Conservation (phyloP, 2,113 vertebrate genomes). For the Monarcha castaneiventris region DNA sequence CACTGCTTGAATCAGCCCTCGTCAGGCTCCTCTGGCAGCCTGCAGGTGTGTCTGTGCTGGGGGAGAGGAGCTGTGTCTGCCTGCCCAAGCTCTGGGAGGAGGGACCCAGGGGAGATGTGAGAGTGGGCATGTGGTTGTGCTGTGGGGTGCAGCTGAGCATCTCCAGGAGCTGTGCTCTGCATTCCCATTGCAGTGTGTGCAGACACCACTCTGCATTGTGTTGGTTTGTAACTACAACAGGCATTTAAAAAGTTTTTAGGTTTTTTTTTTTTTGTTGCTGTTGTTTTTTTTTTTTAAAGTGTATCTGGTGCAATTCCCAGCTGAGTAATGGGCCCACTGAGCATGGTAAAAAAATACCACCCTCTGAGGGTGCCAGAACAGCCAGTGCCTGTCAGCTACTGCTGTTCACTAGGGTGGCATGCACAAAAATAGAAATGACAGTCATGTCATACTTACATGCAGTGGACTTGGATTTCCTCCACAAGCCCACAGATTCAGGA, state of each 20-base stretch:
- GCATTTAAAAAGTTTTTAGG: background rate
- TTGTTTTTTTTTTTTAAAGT: background rate
- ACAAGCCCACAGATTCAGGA: background rate
- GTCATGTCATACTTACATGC: background rate
- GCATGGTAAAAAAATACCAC: background rate
- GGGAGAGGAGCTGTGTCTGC: background rate
- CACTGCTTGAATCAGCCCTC: background rate
- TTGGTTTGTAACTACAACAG: background rate
- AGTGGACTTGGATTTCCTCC: background rate
- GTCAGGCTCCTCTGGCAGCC: background rate
- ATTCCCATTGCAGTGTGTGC: accelerated
- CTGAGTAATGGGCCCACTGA: background rate
- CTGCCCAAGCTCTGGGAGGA: background rate
- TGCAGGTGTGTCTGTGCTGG: background rate
- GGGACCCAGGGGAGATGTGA: background rate
- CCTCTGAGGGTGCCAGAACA: background rate
- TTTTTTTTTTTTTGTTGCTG: too few species aligned
- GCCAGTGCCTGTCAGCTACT: background rate
- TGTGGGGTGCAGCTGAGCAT: background rate
- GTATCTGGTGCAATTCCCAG: background rate
- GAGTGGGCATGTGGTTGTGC: accelerated
- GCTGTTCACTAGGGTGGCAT: background rate
- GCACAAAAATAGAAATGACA: background rate
- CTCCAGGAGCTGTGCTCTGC: background rate
- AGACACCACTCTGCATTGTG: background rate